These are phyloP conservation scores for Mycalesis mineus DNA, from an alignment of 2,888 invertebrate genomes.

Conservation along the genomic window DNA sequence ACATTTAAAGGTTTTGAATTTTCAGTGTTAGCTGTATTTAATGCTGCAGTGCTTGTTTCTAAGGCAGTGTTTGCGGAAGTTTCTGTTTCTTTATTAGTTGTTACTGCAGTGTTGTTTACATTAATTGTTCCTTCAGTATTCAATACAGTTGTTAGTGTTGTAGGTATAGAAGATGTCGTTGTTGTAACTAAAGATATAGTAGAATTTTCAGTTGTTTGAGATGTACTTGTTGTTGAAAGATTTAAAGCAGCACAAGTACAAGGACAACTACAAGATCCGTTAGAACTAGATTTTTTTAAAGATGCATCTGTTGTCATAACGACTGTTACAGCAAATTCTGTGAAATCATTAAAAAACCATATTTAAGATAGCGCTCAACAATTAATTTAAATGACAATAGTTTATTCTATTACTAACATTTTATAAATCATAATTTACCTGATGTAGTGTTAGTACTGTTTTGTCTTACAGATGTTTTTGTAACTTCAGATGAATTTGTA, in stretches of 20 bases:
- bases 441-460: neutral
- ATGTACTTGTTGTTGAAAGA: neutral
- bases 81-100: neutral
- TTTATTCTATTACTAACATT: neutral
- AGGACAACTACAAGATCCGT: neutral
- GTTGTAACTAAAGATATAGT: neutral
- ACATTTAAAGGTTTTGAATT: neutral
- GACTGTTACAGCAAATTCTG: neutral
- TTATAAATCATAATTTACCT: neutral
- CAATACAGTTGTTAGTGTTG: constrained; percentile 4
- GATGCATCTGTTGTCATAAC: neutral
- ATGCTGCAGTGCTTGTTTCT: neutral
- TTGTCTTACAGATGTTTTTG: neutral
- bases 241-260: neutral
- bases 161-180: neutral
- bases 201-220: neutral
- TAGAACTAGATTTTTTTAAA: neutral
- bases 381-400: neutral
- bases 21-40: neutral
- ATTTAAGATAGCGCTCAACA: neutral
- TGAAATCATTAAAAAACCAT: neutral
- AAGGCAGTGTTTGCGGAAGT: neutral
- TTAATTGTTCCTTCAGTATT: neutral
- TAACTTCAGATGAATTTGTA: neutral
- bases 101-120: neutral